Percentiles rank a stretch among this genome's conserved stretches.
Evolutionary conservation across 2,113 vertebrate species (phyloP).

Genomic region (Rhabdomys dilectus): DNA sequence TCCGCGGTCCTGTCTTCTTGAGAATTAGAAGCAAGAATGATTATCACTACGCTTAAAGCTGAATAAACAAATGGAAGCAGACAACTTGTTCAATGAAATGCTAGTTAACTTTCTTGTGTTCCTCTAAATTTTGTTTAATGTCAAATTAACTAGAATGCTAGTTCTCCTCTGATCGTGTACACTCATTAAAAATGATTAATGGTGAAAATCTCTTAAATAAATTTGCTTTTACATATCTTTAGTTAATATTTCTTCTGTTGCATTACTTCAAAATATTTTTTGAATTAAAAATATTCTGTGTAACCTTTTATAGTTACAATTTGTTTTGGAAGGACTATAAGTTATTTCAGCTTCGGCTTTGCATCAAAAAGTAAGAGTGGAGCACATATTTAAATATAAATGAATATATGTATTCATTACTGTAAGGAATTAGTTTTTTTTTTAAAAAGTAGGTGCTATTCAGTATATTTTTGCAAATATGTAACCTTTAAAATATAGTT

Average conservation of each 20-base stretch:
- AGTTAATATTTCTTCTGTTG: neutral
- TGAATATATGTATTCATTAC: constrained; percentile 28
- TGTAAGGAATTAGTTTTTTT: constrained; percentile 22
- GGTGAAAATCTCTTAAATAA: neutral
- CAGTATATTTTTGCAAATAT: neutral
- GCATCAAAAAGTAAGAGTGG: constrained; percentile 31
- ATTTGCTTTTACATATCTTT: neutral
- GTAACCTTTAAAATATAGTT: neutral
- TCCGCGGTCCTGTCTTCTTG: neutral
- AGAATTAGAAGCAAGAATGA: neutral
- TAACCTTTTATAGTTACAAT: constrained; percentile 39
- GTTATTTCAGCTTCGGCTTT: constrained; percentile 49
- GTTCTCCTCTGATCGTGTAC: neutral
- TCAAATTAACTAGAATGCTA: neutral
- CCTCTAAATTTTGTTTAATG: neutral
- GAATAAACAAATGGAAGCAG: neutral
- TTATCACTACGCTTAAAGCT: neutral
- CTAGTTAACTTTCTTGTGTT: neutral
- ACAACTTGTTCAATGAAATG: neutral
- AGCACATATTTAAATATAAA: neutral
- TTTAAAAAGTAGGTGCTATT: neutral
- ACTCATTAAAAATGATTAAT: neutral
- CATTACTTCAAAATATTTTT: neutral
- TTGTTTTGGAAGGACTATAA: neutral
- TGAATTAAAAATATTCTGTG: neutral